A percentile compares a stretch with the other conserved stretches of the same genome.
phyloP scores from a whole-genome alignment of 2,888 invertebrate species.

The Oxytorus armatus region DNA sequence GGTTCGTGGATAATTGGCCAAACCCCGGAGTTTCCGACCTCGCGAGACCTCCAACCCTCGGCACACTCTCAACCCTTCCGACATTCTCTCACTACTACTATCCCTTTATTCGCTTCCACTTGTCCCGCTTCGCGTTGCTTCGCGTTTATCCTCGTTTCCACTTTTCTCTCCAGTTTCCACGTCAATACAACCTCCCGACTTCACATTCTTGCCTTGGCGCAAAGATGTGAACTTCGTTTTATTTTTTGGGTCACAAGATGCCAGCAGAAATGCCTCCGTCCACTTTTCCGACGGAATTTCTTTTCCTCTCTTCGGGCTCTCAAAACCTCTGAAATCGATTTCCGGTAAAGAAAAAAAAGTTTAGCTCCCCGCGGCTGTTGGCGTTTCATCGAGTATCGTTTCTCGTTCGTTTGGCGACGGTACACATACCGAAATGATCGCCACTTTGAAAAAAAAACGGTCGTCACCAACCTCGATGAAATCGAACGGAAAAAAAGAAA shows the following conservation, averaged over 20 bases:
- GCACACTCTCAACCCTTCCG: neutral
- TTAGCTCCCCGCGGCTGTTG: conserved; percentile 25
- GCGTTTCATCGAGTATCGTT: conserved; percentile 40
- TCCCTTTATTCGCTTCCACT: neutral
- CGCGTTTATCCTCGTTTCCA: neutral
- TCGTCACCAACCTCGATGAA: neutral
- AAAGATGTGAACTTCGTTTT: neutral
- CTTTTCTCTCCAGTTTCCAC: neutral
- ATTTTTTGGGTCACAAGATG: neutral
- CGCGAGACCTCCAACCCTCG: conserved; percentile 26
- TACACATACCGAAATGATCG: neutral
- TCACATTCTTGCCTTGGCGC: neutral
- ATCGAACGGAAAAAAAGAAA: conserved; percentile 3
- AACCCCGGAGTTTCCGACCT: conserved; percentile 49
- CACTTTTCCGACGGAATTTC: neutral
- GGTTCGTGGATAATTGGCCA: conserved; percentile 60
- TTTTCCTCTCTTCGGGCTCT: neutral
- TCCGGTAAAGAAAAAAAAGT: neutral
- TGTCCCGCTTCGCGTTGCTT: neutral
- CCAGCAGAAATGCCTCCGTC: neutral
- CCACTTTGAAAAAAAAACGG: conserved; percentile 3
- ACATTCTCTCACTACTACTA: neutral
- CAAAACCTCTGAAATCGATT: conserved; percentile 28
- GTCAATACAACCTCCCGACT: neutral
- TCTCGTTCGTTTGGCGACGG: conserved; percentile 12